A percentile compares a stretch with the other conserved stretches of the same genome.
These are phyloP conservation scores for Phaetusa simplex DNA, from an alignment of 2,113 vertebrate species.

Conservation along the genomic window DNA sequence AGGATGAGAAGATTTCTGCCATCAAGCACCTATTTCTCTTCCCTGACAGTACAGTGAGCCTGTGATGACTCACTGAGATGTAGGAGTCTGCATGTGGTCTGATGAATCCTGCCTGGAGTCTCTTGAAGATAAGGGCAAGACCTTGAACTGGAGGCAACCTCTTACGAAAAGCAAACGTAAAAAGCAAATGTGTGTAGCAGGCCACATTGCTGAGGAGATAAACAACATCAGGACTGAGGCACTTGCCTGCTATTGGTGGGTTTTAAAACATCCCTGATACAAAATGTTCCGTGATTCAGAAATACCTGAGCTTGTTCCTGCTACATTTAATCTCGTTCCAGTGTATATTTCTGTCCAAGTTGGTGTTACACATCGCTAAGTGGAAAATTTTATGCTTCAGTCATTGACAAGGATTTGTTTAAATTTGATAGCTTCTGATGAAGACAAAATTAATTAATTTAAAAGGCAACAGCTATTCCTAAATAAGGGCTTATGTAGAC, in stretches of 20 bases:
- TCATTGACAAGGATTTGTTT: background rate
- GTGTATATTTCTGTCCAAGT: background rate
- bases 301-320: background rate
- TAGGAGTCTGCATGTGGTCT: slow-evolving; percentile 26
- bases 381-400: background rate
- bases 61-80: slow-evolving; percentile 36
- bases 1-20: slow-evolving; percentile 5
- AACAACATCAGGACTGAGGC: background rate
- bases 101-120: background rate
- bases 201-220: background rate
- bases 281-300: background rate
- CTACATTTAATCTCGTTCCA: background rate
- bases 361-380: background rate
- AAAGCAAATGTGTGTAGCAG: background rate
- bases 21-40: slow-evolving; percentile 23
- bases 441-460: background rate
- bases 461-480: background rate
- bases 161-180: background rate
- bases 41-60: background rate
- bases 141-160: background rate
- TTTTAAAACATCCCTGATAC: background rate
- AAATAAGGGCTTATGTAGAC: background rate
- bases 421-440: background rate
- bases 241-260: background rate
- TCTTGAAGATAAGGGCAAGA: background rate